These are phyloP conservation scores for Cryptotermes secundus DNA, from an alignment of 1,140 invertebrate genomes.

Conservation along the genomic window DNA sequence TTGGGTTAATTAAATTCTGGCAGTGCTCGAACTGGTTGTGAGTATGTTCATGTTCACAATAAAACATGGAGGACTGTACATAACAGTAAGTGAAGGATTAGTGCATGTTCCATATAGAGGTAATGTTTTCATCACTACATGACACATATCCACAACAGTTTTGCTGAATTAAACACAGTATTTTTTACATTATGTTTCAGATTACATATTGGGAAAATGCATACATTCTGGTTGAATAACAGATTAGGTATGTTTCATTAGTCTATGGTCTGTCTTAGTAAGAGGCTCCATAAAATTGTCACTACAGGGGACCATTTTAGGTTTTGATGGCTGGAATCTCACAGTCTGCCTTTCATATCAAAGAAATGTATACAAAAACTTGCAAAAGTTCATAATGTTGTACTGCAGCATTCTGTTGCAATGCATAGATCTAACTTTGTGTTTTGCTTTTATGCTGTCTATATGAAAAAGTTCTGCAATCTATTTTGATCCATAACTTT, in stretches of 20 bases:
- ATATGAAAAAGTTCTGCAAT: no score
- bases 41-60: neutral
- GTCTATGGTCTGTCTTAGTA: neutral
- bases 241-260: neutral
- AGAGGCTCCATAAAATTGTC: neutral
- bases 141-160: no score
- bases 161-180: neutral
- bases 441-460: no score
- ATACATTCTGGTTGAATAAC: neutral
- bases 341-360: no score
- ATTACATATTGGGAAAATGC: neutral
- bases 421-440: no score
- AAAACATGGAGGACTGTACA: neutral
- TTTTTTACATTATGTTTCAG: neutral
- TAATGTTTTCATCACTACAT: neutral
- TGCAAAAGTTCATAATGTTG: no score
- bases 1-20: neutral
- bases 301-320: no score
- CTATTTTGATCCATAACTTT: no score
- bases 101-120: neutral
- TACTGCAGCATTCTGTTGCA: no score
- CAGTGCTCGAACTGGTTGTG: neutral
- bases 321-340: no score
- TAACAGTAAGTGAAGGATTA: no score
- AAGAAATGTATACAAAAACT: no score